These are phyloP conservation scores for Melanostoma mellinum DNA, from an alignment of 2,888 invertebrate species.

Conservation along the genomic window DNA sequence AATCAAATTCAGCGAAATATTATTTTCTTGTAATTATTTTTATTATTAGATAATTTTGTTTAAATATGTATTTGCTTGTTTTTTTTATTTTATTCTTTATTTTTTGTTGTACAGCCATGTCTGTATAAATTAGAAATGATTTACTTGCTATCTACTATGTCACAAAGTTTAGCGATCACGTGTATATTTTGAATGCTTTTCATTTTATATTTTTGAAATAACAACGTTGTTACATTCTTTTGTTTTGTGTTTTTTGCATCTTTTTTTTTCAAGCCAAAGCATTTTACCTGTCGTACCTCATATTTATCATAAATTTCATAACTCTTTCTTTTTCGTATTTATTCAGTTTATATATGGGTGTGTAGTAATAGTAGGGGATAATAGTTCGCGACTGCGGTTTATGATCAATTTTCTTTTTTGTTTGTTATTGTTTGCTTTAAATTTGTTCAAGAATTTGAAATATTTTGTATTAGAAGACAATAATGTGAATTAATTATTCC, in stretches of 20 bases:
- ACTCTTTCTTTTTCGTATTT: conserved; percentile 23
- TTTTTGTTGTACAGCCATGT: conserved; percentile 66
- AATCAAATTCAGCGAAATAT: too few relatives aligned
- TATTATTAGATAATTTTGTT: conserved; percentile 68
- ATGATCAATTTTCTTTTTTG: conserved; percentile 40
- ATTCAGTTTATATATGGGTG: conserved; percentile 53
- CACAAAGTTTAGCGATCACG: conserved; percentile 72
- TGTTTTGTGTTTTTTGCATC: conserved; percentile 16
- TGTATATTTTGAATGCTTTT: conserved; percentile 60
- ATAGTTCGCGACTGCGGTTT: conserved; percentile 63
- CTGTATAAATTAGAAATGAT: conserved; percentile 72
- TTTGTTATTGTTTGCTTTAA: conserved; percentile 23
- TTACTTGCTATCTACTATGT: conserved; percentile 73
- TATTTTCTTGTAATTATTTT: conserved; percentile 50
- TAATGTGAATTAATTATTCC: conserved; percentile 81
- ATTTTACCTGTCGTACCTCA: conserved; percentile 13
- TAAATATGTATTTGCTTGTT: conserved; percentile 58
- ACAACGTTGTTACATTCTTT: conserved; percentile 58
- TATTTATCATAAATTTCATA: conserved; percentile 31
- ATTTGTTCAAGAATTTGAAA: conserved; percentile 58
- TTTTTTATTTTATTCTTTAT: conserved; percentile 23
- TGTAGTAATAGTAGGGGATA: conserved; percentile 62
- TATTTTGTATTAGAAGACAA: conserved; percentile 59
- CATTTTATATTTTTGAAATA: conserved; percentile 54
- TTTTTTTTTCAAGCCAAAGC: conserved; percentile 63